Evolutionary conservation across 1,140 invertebrate genomes (phyloP), one percentile per base, ranked within the genome.

Genomic region (Whitmania pigra): DNA sequence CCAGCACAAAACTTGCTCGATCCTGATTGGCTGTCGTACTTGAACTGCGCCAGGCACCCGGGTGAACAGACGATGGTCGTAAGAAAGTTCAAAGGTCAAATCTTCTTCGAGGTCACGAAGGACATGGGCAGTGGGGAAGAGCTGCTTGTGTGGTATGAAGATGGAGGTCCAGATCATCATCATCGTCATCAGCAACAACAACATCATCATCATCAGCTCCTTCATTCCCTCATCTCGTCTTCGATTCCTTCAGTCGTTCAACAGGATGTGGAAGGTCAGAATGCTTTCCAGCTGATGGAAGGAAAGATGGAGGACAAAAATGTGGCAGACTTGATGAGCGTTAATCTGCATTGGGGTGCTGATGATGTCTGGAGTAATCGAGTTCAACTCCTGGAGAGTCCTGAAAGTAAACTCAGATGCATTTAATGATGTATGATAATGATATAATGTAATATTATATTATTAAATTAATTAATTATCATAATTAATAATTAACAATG

Each of bases 141-240:
- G 72, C 74, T 83, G 20, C 71, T 83, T 20, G 81, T 83, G 4
- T 83, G 82, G 82, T 83, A 83, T 73, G 81, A 81, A 0, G 80
- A 82, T 82, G 20, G 82, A 80, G 67, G 75, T 22, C 29, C 77
- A 31, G 77, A 57, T 78, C 75, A 72, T 40, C 27, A 71, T 53
- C 63, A 31, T 13, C 22, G 22, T 18, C 22, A 31, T 9, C 27
- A 27, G 5, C 27, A 22, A 5, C 27, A 60, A 6, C n/a, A 60
- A 0, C 22, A 63, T 25, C 57, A 31, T 1, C 29, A 63, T 63
- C 22, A 49, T 49, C 43, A 49, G 9, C 43, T 49, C 43, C 43
- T 49, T 49, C 15, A 49, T 49, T 49, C 43, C 15, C 15, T 49
- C 15, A 4, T 49, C 43, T 49, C 43, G 0, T 49, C 43, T 49